Evolutionary conservation across 92 coral and sea anemone genomes (phyloP).

Genomic region (Diadumene lineata): DNA sequence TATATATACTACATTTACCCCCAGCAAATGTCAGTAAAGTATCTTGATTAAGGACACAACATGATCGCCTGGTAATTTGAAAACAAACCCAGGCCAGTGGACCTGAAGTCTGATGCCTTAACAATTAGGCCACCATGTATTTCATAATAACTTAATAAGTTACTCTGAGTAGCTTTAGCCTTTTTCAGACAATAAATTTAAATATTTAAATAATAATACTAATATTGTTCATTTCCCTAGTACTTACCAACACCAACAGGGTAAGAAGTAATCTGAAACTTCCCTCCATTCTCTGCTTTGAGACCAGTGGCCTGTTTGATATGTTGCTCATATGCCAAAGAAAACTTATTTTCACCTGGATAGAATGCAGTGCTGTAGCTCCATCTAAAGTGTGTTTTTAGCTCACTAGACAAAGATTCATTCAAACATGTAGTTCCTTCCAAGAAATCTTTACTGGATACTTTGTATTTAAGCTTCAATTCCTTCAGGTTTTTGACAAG

Average conservation of each 20-base stretch:
- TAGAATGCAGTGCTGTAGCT: slow-evolving; percentile 95
- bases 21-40: no score
- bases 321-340: slow-evolving; percentile 68
- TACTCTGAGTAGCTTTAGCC: no score
- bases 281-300: slow-evolving; percentile 85
- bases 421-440: slow-evolving; percentile 88
- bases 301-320: slow-evolving; percentile 84
- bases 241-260: slow-evolving; percentile 88
- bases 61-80: no score
- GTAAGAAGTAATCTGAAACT: slow-evolving; percentile 93
- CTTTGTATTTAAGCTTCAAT: slow-evolving; percentile 58
- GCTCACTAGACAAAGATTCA: slow-evolving; percentile 74
- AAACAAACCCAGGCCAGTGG: no score
- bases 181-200: no score
- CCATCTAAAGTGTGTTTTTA: slow-evolving; percentile 76
- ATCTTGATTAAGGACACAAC: no score
- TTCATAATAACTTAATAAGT: no score
- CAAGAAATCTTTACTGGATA: slow-evolving; percentile 71
- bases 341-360: slow-evolving; percentile 94
- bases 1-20: no score
- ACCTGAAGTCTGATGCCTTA: no score
- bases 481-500: slow-evolving; percentile 76
- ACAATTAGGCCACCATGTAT: no score
- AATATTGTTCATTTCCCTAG: not conserved
- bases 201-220: no score